phyloP scores from a whole-genome alignment of 1,140 invertebrate genomes.

The Trissolcus basalis region DNA sequence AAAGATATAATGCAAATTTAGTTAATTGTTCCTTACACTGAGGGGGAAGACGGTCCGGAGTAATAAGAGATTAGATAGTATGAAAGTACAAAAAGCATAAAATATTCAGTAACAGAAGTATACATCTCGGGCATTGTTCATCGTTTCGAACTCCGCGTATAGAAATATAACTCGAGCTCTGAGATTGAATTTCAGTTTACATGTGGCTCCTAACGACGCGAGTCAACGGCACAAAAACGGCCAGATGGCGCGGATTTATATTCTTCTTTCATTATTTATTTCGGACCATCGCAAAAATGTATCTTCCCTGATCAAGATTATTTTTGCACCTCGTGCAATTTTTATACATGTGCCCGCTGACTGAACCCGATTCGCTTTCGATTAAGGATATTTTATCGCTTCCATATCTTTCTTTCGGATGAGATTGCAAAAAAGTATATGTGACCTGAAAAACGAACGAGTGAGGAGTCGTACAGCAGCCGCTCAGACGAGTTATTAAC shows the following conservation, averaged over 20 bases:
- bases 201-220: slow-evolving; percentile 63
- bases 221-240: slow-evolving; percentile 42
- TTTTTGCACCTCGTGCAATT: too few species aligned
- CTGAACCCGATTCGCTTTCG: too few species aligned
- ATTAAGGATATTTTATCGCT: too few species aligned
- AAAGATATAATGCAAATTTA: slow-evolving; percentile 76
- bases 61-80: slow-evolving; percentile 44
- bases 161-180: slow-evolving; percentile 62
- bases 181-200: slow-evolving; percentile 72
- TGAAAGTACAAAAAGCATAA: slow-evolving; percentile 32
- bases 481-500: too few species aligned
- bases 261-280: slow-evolving; percentile 38
- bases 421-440: too few species aligned
- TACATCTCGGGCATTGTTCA: slow-evolving; percentile 28
- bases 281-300: too few species aligned
- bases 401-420: too few species aligned
- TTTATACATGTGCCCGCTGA: too few species aligned
- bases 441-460: too few species aligned
- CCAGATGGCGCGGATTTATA: slow-evolving; percentile 69
- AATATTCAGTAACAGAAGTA: slow-evolving; percentile 42
- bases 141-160: slow-evolving; percentile 50
- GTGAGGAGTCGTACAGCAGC: too few species aligned
- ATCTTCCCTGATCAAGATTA: too few species aligned
- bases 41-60: slow-evolving; percentile 51
- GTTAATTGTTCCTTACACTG: slow-evolving; percentile 73